Base-by-base conservation (phyloP, 2,888 invertebrate genomes). In the Eristalinus sepulchralis region DNA sequence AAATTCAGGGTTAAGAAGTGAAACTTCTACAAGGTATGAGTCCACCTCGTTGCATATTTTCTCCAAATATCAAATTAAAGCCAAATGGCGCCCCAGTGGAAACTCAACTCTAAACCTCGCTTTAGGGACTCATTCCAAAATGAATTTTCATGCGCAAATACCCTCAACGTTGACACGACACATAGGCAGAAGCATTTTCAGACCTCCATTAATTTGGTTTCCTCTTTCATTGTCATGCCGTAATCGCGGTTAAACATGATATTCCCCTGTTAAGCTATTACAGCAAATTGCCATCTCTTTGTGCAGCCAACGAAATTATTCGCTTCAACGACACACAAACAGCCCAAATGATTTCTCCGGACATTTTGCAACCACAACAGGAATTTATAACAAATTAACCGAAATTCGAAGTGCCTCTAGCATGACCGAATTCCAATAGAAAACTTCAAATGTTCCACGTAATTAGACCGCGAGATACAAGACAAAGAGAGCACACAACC, bases 291-390 rank as follows among this genome's bases (percentile, higher is more conserved):
- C 17, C 6, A 2, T 47, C 39, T 39, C 4, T 47, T 47, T 47
- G 47, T 47, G 17, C n/a, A 57, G 11, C 24, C 22, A 24, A 24
- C 17, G 22, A 24, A 60, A 71, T 71, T 27, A 39, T 60, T 60
- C 60, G 70, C 36, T 71, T 70, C 57, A 70, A 39, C 24, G 60
- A n/a, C 68, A 68, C 34, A 17, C 53, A 34, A 27, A 22, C n/a
- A 1, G 22, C 10, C 3, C 55, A 20, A 55, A 22, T 34, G 33
- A 70, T 59, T 22, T 57, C 22, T 57, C n/a, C 36, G 3, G 57
- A 36, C 13, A n/a, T 55, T 57, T 68, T 24, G 27, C 33, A 34
- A 20, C 34, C 39, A 39, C 36, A 39, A 13, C 17, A 24, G 22
- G 39, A 39, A 24, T 64, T 64, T 13, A 64, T 63, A 24, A 8